Base-by-base conservation (phyloP, 2,888 invertebrate species). In the Stenichneumon culpator region DNA sequence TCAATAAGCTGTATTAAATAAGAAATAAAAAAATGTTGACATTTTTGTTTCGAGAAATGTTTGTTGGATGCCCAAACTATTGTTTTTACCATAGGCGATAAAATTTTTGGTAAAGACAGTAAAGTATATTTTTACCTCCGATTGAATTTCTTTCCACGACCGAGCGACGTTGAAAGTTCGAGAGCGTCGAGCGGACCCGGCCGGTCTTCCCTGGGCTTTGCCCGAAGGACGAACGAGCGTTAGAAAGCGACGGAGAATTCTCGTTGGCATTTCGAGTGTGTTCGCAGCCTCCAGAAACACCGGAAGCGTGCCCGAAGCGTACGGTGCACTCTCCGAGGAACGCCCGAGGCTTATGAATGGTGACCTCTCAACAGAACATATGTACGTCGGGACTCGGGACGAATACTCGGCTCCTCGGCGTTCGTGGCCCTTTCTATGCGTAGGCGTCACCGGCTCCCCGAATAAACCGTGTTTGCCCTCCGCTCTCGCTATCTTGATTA, bases 401-500 rank as follows among this genome's bases (percentile, higher is more conserved):
- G 47, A 70, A 70, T 44, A 79, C 50, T 22, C 22, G n/a, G 47
- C 54, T n/a, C 36, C 28, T 70, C 68, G 28, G 47, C 67, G 75
- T 67, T 67, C 22, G 57, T 67, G 67, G 69, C 63, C 65, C 74
- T 85, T 79, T 47, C 70, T 70, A 79, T 52, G 74, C 82, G 85
- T 85, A 82, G 84, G 82, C 85, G 82, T 77, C 57, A 36, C 65
- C 19, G 75, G 22, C 14, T 65, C 57, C 57, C 75, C 82, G 75
- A 82, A 85, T 75, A 75, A 82, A 82, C 60, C 67, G 74, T 79
- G 70, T 60, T 75, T 19, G 65, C 65, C 28, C 65, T 28, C 19
- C 47, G 67, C 70, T 70, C 79, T 82, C 70, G 82, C 75, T 82
- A 85, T 85, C 82, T 85, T 79, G 79, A 85, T 79, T 82, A 85